These are phyloP conservation scores for Bombus terrestris DNA, from an alignment of 1,140 invertebrate species.

Conservation along the genomic window DNA sequence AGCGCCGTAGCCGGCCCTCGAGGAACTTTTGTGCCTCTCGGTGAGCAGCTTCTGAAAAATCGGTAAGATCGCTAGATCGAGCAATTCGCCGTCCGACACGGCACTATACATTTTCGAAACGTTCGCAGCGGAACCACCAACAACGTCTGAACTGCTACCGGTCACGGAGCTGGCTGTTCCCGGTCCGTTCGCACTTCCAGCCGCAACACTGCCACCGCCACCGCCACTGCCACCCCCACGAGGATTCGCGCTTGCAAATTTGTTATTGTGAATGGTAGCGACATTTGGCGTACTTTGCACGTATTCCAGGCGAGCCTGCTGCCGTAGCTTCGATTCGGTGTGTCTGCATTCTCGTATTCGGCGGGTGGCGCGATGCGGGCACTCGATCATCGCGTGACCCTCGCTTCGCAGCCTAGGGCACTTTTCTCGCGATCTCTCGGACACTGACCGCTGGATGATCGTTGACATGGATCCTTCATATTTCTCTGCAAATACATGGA, in stretches of 20 bases:
- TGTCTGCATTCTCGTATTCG: slow-evolving; percentile 75
- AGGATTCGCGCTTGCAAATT: slow-evolving; percentile 75
- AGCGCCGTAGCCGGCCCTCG: slow-evolving; percentile 84
- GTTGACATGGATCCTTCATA: slow-evolving; percentile 76
- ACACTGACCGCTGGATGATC: slow-evolving; percentile 83
- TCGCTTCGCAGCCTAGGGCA: slow-evolving; percentile 59
- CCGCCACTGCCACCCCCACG: slow-evolving; percentile 64
- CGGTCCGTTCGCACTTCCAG: slow-evolving; percentile 1
- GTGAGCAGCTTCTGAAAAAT: slow-evolving; percentile 95
- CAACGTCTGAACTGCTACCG: slow-evolving; percentile 61
- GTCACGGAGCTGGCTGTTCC: slow-evolving; percentile 60
- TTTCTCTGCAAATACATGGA: slow-evolving; percentile 68
- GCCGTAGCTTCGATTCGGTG: slow-evolving; percentile 78
- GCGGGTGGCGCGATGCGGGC: slow-evolving; percentile 75
- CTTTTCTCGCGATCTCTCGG: slow-evolving; percentile 81
- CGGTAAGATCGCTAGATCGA: slow-evolving; percentile 92
- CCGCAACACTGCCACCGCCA: slow-evolving; percentile 26
- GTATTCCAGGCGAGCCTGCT: slow-evolving; percentile 83
- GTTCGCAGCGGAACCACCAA: slow-evolving; percentile 77
- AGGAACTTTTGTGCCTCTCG: slow-evolving; percentile 89
- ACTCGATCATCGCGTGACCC: slow-evolving; percentile 72
- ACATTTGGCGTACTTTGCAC: slow-evolving; percentile 86
- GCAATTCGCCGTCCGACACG: slow-evolving; percentile 91
- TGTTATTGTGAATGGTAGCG: slow-evolving; percentile 80
- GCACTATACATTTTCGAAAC: slow-evolving; percentile 88